phyloP scores from a whole-genome alignment of 2,797 vertebrate species.

The Halcyon chelicuti region DNA sequence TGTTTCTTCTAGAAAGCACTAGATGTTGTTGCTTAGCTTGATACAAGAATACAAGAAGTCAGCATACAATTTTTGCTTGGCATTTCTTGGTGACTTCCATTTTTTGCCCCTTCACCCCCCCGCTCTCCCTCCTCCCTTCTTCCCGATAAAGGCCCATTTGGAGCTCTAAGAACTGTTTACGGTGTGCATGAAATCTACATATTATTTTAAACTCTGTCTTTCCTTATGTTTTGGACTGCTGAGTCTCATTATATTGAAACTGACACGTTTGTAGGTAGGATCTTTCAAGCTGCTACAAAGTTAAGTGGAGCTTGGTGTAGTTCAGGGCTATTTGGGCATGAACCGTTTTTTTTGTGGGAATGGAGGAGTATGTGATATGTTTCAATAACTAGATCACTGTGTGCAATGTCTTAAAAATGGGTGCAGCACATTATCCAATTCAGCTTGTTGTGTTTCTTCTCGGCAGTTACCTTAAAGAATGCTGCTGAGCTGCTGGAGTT shows the following conservation, averaged over 20 bases:
- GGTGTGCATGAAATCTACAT: neutral
- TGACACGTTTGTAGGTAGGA: neutral
- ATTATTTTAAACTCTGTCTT: neutral
- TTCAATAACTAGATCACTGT: neutral
- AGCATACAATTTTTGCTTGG: neutral
- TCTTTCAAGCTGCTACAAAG: neutral
- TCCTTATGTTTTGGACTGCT: neutral
- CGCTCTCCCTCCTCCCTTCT: neutral
- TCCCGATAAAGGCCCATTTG: neutral
- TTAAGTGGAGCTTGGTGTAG: neutral
- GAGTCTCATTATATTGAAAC: neutral
- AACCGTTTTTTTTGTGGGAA: neutral
- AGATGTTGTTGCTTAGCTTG: neutral
- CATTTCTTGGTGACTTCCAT: neutral
- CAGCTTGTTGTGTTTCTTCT: neutral
- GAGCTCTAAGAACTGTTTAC: neutral
- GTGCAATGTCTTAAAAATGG: neutral
- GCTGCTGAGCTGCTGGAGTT: slow-evolving; percentile 93
- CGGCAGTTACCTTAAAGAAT: slow-evolving; percentile 94
- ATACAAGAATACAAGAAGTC: neutral
- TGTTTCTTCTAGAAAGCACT: neutral
- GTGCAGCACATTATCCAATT: neutral
- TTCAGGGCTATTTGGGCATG: neutral
- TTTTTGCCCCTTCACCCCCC: neutral
- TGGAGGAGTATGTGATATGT: accelerated